Evolutionary conservation across 2,797 vertebrate species (phyloP), one percentile per base, ranked within the genome.

Genomic region (Apogon talboti): DNA sequence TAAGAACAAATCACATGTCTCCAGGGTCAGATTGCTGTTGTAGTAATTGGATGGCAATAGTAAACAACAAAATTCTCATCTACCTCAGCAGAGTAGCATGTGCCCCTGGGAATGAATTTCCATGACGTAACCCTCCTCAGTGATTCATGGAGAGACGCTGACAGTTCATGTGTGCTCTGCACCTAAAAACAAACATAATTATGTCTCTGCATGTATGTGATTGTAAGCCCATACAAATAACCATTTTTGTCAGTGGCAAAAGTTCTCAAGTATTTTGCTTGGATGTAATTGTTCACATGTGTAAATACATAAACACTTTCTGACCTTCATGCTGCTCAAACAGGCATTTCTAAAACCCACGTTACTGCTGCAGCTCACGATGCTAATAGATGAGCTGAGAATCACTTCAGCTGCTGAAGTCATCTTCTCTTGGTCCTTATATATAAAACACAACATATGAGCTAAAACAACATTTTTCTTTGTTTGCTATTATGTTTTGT

Each of bases 291-390:
- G 24, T 28, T 28, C 24, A 28, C 24, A 28, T 28, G 24, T 28
- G 24, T 5, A 28, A 28, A 28, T 5, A 28, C 6, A 28, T 28
- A 5, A 28, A 28, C 24, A 28, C 24, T 28, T 28, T 6, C 24
- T 28, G 24, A 94, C 94, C 92, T 86, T 92, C 92, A 95, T 93
- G 75, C 41, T 64, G 42, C 69, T 80, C 55, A 94, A 71, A 76
- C 94, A 95, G 52, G 88, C 74, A 2, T 79, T 85, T 68, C 93
- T 92, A 87, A 94, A 95, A 53, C 81, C 68, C 73, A 82, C 41
- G 72, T 83, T 93, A 66, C 80, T 92, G 87, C 94, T 94, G 87
- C 86, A 64, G 79, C 80, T 91, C 76, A 95, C 83, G 14, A 94
- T 86, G 65, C 78, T 84, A 42, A 90, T 78, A 45, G 89, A 51